Percentiles rank a stretch among this genome's conserved stretches.
Conservation (phyloP, 2,888 invertebrate genomes). For the Xestia c-nigrum region DNA sequence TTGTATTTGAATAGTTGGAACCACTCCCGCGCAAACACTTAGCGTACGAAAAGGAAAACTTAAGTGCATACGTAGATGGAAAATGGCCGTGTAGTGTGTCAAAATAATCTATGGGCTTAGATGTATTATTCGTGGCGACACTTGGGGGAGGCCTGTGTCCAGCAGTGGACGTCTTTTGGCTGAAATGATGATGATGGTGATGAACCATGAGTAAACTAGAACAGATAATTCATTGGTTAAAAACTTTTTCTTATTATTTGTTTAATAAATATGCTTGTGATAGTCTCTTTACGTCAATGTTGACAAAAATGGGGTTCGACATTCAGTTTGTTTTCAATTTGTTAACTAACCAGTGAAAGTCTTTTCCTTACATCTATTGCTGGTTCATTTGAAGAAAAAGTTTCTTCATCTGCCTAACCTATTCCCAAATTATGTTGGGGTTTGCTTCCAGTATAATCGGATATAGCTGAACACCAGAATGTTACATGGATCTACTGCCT, state of each 20-base stretch:
- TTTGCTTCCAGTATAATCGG: not conserved
- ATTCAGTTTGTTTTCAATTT: not conserved
- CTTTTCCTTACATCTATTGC: not conserved
- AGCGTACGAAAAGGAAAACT: not conserved
- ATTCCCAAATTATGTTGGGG: not conserved
- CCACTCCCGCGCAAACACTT: not conserved
- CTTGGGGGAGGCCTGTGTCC: too few relatives aligned
- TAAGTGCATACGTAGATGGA: not conserved
- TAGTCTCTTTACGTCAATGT: not conserved
- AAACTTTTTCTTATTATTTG: not conserved
- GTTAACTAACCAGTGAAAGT: not conserved
- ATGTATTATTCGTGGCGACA: too few relatives aligned
- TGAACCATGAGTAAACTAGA: not conserved
- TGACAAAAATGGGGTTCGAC: not conserved
- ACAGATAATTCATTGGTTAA: not conserved
- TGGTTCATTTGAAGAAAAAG: not conserved
- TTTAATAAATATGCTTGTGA: not conserved
- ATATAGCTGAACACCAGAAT: not conserved
- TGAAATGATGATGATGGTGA: too few relatives aligned
- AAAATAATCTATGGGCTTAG: too few relatives aligned
- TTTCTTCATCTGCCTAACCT: not conserved
- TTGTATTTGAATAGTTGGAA: not conserved
- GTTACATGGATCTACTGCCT: not conserved
- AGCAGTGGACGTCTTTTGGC: too few relatives aligned
- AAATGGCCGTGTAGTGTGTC: too few relatives aligned